A percentile compares a stretch with the other conserved stretches of the same genome.
Evolutionary conservation across 2,888 invertebrate genomes (phyloP).

Genomic region (Netelia melanura): DNA sequence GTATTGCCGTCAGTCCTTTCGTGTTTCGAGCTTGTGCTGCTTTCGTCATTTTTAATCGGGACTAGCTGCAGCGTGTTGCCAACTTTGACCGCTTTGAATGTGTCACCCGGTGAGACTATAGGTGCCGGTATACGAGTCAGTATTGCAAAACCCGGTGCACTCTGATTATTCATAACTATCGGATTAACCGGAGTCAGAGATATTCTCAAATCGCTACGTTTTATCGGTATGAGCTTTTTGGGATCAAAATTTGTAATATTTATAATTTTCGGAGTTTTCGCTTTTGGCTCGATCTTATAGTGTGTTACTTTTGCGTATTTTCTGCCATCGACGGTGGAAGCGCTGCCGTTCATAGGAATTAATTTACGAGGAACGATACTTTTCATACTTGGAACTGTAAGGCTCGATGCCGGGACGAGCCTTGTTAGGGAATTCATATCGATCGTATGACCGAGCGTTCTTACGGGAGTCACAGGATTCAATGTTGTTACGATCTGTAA

Average conservation of each 20-base stretch:
- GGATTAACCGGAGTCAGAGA: conserved; percentile 69
- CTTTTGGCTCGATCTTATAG: conserved; percentile 67
- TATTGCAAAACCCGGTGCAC: conserved; percentile 72
- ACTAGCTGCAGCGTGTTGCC: conserved; percentile 79
- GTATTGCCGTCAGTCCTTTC: conserved; percentile 36
- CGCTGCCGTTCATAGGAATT: conserved; percentile 44
- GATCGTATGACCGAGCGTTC: conserved; percentile 11
- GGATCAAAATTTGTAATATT: conserved; percentile 74
- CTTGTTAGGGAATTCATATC: conserved; percentile 13
- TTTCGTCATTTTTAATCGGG: conserved; percentile 71
- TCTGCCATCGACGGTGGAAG: conserved; percentile 20
- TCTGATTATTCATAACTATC: conserved; percentile 60
- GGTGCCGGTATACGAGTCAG: conserved; percentile 73
- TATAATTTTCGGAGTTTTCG: conserved; percentile 72
- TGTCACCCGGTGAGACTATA: conserved; percentile 76
- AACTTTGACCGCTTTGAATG: conserved; percentile 78
- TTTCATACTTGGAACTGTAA: conserved; percentile 45
- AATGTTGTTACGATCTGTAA: conserved; percentile 34
- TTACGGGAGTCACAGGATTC: conserved; percentile 26
- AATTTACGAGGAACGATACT: conserved; percentile 57
- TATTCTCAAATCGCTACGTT: conserved; percentile 73
- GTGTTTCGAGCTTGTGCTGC: conserved; percentile 19
- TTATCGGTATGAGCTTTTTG: conserved; percentile 76
- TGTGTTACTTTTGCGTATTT: conserved; percentile 68
- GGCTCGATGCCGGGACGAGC: conserved; percentile 29